A percentile compares a stretch with the other conserved stretches of the same genome.
Conservation (phyloP, 2,888 invertebrate species). For the Petrophora chlorosata region DNA sequence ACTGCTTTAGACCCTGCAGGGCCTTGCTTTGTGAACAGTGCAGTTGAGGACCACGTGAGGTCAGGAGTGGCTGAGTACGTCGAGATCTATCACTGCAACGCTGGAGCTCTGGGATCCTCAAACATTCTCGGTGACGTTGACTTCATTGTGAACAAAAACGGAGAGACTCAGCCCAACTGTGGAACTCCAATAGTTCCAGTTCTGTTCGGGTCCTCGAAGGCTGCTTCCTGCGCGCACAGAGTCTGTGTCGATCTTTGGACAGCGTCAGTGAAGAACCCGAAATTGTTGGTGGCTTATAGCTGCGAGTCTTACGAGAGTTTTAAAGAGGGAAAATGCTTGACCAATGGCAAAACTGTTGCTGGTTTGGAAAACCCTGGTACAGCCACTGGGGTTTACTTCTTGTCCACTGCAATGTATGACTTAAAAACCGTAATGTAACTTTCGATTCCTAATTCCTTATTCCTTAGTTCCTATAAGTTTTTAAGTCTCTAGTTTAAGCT, state of each 20-base stretch:
- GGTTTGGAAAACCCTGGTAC: slow-evolving; percentile 73
- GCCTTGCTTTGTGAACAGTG: slow-evolving; percentile 70
- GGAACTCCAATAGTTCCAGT: slow-evolving; percentile 63
- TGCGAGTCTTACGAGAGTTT: slow-evolving; percentile 67
- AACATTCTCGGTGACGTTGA: slow-evolving; percentile 81
- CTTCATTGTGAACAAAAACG: slow-evolving; percentile 85
- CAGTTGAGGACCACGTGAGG: slow-evolving; percentile 73
- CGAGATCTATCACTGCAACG: slow-evolving; percentile 85
- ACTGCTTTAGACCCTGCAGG: slow-evolving; percentile 76
- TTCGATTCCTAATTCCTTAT: too few relatives aligned
- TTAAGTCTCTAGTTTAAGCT: too few relatives aligned
- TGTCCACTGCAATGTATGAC: slow-evolving; percentile 62
- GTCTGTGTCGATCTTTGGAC: slow-evolving; percentile 67
- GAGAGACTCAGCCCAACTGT: slow-evolving; percentile 82
- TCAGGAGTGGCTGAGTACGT: slow-evolving; percentile 83
- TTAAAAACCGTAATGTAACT: slow-evolving; percentile 20
- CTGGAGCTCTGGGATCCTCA: slow-evolving; percentile 78
- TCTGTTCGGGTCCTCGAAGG: slow-evolving; percentile 63
- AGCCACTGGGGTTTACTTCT: slow-evolving; percentile 68
- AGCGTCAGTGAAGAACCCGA: slow-evolving; percentile 59
- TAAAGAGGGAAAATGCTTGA: slow-evolving; percentile 56
- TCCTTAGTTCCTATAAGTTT: too few relatives aligned
- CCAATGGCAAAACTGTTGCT: slow-evolving; percentile 54
- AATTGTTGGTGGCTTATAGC: slow-evolving; percentile 61
- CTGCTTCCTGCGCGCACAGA: slow-evolving; percentile 71